These are phyloP conservation scores for Prinia subflava DNA, from an alignment of 2,113 vertebrate genomes.

Conservation along the genomic window DNA sequence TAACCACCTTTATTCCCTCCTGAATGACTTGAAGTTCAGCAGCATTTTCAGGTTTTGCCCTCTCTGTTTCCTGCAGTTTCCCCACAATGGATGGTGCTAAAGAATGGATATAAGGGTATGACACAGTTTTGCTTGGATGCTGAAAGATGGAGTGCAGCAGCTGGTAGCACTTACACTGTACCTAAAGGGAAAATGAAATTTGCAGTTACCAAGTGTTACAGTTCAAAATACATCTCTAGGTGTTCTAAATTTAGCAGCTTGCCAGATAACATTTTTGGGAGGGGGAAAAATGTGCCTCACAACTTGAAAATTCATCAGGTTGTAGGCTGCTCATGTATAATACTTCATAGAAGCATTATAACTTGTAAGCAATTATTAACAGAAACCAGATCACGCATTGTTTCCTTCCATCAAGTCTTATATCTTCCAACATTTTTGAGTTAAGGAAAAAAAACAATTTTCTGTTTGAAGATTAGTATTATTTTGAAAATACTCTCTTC, in stretches of 20 bases:
- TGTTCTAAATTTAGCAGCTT: not conserved
- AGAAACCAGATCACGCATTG: not conserved
- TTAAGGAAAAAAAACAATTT: not conserved
- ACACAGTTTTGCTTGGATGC: conserved; percentile 72
- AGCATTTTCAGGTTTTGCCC: conserved; percentile 78
- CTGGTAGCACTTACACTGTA: conserved; percentile 83
- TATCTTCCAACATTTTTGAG: not conserved
- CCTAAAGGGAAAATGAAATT: conserved; percentile 67
- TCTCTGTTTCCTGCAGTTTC: conserved; percentile 82
- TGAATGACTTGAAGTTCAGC: conserved; percentile 84
- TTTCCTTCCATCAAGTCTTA: not conserved
- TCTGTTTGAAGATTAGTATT: not conserved
- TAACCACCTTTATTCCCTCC: conserved; percentile 82
- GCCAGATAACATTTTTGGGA: not conserved
- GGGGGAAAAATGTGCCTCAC: not conserved
- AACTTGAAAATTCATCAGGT: not conserved
- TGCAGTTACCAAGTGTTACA: not conserved
- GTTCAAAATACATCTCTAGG: not conserved
- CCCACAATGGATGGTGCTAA: conserved; percentile 78
- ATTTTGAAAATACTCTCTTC: not conserved
- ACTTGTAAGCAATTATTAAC: not conserved
- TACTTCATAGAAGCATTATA: not conserved
- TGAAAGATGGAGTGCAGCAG: conserved; percentile 88
- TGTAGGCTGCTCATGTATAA: not conserved
- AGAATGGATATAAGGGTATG: conserved; percentile 84